Base-by-base conservation (phyloP, 2,888 invertebrate genomes). In the Teinopalpus imperialis region DNA sequence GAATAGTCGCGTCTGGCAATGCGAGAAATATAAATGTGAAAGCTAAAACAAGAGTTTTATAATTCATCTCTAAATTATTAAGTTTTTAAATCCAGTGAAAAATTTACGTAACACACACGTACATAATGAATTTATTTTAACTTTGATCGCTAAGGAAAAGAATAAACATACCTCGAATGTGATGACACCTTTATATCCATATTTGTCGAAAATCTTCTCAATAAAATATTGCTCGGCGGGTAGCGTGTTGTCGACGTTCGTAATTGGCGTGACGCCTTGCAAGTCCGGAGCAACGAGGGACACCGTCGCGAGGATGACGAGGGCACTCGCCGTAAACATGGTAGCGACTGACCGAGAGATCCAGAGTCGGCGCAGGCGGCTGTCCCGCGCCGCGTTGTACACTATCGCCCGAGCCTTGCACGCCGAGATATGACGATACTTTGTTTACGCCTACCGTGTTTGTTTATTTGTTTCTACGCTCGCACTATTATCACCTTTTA, bases 121-220 rank as follows among this genome's bases (percentile, higher is more conserved):
- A n/a, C n/a, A n/a, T n/a, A n/a, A n/a, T n/a, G n/a, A n/a, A n/a
- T n/a, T n/a, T n/a, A n/a, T n/a, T n/a, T n/a, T n/a, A n/a, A n/a
- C n/a, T n/a, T n/a, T n/a, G n/a, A n/a, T n/a, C n/a, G n/a, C n/a
- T n/a, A n/a, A n/a, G n/a, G n/a, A 12, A 24, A 42, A 27, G 20
- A 9, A 23, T 9, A 24, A 0, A 9, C 12, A 67, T 59, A 90
- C 90, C 79, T 91, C 91, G 55, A 90, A 90, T 14, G 89, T 88
- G 60, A 91, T 91, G 51, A 89, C 71, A 36, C 90, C 90, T 61
- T 83, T 81, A 53, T 89, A 76, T 13, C 91, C 91, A 57, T 91
- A 91, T 63, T 91, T 91, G 57, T 82, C 75, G 63, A 91, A 91
- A 60, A 90, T 89, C 63, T 87, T 82, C 54, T 81, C 74, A 51